phyloP scores from a whole-genome alignment of 2,888 invertebrate species.

The Petrolisthes manimaculis region DNA sequence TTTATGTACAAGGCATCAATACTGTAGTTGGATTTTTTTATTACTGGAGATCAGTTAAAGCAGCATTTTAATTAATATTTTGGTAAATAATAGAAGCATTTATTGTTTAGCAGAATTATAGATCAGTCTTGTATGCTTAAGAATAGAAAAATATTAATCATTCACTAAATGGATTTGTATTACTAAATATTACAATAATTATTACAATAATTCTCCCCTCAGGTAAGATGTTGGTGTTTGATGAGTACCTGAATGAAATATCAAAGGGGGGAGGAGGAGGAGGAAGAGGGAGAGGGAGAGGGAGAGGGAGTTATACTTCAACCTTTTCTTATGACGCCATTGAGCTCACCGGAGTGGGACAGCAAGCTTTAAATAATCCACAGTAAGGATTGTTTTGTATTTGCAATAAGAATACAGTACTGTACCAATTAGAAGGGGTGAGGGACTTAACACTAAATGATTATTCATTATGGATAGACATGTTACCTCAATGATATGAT shows the following conservation, averaged over 20 bases:
- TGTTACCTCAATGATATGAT: neutral
- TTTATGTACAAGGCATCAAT: too few species aligned
- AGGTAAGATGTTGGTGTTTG: constrained; percentile 64
- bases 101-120: too few species aligned
- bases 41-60: too few species aligned
- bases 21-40: too few species aligned
- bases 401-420: too few species aligned
- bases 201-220: neutral
- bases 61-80: too few species aligned
- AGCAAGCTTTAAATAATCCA: constrained; percentile 63
- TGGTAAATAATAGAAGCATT: too few species aligned
- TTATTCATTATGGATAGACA: neutral
- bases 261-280: constrained; percentile 39
- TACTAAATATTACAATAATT: too few species aligned
- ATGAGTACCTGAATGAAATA: constrained; percentile 56
- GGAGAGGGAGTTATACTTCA: constrained; percentile 9
- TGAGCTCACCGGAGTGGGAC: constrained; percentile 66
- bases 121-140: too few species aligned
- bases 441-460: neutral
- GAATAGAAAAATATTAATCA: too few species aligned
- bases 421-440: too few species aligned
- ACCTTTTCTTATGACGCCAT: constrained; percentile 61
- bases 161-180: too few species aligned
- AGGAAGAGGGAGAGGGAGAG: constrained; percentile 27
- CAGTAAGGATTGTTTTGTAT: constrained; percentile 12